Base-by-base conservation (phyloP, 2,113 vertebrate species). In the Prionailurus bengalensis region DNA sequence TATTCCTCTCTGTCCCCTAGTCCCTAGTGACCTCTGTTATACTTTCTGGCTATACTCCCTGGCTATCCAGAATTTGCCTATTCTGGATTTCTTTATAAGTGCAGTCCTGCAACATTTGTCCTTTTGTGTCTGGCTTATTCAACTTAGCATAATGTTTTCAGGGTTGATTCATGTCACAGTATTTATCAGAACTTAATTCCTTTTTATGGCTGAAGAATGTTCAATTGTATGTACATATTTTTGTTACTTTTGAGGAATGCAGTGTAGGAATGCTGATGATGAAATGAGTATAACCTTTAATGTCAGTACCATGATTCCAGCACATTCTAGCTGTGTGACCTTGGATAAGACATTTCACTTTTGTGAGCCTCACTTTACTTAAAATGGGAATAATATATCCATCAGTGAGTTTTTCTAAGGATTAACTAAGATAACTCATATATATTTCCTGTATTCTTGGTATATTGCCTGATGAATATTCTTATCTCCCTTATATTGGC, bases 171-270 rank as follows among this genome's bases (percentile, higher is more conserved):
- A 58, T 78, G n/a, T 33, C 29, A 10, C 42, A 33, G n/a, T n/a
- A 12, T 88, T 16, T 39, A 42, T 93, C 70, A 91, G 70, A 91
- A 91, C 70, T 84, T 66, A 65, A 91, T 42, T 85, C 88, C 33
- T 66, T 94, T 68, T 83, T 55, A 89, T 17, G 53, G 31, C 39
- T 33, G 14, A 65, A 55, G 78, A 86, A 29, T 36, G 65, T 31
- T 68, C 39, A 70, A 33, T 42, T 61, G 58, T 71, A 58, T 61
- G 73, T 78, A 42, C 19, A 31, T 63, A 25, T 5, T 80, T 90
- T 84, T 82, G 45, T 58, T 81, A 90, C 10, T 93, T 82, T 66
- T 16, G 58, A 96, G 71, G n/a, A 78, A 15, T 31, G 81, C 42
- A 82, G 36, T 79, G 7, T 68, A 42, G 58, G 91, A 74, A 70